These are phyloP conservation scores for Zosterops borbonicus DNA, from an alignment of 2,113 vertebrate species.

Conservation along the genomic window DNA sequence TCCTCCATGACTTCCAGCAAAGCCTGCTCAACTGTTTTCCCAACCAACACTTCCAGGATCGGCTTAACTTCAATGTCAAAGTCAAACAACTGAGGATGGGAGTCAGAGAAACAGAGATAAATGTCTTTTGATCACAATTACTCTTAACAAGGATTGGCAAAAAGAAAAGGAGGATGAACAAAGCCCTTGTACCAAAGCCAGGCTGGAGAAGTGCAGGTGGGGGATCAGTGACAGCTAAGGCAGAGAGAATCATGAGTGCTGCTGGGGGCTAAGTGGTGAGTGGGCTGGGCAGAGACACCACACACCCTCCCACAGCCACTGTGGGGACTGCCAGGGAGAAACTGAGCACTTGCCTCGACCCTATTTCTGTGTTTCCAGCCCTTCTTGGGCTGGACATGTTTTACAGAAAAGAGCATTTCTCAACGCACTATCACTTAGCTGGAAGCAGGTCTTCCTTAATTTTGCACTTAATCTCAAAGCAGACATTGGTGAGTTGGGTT, in stretches of 20 bases:
- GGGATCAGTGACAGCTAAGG: not conserved
- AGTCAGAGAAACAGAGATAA: not conserved
- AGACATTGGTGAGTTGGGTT: not conserved
- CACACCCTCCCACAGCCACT: not conserved
- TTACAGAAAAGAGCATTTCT: not conserved
- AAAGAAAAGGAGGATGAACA: not conserved
- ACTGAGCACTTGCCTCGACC: not conserved
- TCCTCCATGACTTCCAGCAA: constrained; percentile 94
- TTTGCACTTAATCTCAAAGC: not conserved
- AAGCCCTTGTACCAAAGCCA: not conserved
- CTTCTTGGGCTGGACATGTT: not conserved
- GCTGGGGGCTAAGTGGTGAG: not conserved
- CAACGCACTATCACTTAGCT: not conserved
- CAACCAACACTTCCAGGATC: constrained; percentile 88
- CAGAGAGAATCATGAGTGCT: not conserved
- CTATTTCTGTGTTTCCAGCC: not conserved
- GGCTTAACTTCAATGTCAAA: constrained; percentile 93
- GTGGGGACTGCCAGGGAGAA: not conserved
- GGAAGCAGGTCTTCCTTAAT: not conserved
- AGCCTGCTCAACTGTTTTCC: constrained; percentile 91
- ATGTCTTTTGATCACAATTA: not conserved
- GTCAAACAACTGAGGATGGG: constrained; percentile 86
- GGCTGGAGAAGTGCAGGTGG: not conserved
- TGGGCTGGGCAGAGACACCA: not conserved
- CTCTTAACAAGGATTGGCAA: not conserved